A percentile compares a stretch with the other conserved stretches of the same genome.
These are phyloP conservation scores for Propithecus coquereli DNA, from an alignment of 2,113 vertebrate species.

Conservation along the genomic window DNA sequence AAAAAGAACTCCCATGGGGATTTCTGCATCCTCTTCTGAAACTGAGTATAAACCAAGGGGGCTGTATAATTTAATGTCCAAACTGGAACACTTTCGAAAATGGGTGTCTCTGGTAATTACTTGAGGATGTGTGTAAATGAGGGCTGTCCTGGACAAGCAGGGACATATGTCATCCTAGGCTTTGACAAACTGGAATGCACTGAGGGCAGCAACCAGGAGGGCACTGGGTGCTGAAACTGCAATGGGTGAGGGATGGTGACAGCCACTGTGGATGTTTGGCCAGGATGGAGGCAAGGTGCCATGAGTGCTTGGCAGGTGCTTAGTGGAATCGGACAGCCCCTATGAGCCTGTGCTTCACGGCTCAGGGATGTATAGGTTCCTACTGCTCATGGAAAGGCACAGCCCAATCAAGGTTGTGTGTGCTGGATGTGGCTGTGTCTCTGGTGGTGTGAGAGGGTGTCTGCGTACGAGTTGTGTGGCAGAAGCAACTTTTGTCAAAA, in stretches of 20 bases:
- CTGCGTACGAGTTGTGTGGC: neutral
- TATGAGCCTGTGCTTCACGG: too few species aligned
- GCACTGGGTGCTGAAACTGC: neutral
- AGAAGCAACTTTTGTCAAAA: neutral
- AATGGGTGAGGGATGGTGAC: neutral
- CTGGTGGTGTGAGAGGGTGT: neutral
- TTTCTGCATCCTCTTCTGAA: neutral
- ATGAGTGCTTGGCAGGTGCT: neutral
- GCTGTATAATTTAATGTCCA: neutral
- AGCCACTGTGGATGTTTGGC: fast-evolving
- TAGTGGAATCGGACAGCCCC: too few species aligned
- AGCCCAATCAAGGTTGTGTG: neutral
- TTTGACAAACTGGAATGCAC: neutral
- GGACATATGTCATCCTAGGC: neutral
- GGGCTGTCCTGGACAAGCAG: neutral
- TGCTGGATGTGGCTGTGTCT: too few species aligned
- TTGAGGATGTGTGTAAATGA: neutral
- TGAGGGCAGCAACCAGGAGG: neutral
- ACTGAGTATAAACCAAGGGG: neutral
- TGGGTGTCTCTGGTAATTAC: neutral
- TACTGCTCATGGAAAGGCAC: neutral
- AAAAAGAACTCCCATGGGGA: neutral
- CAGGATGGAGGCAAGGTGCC: neutral
- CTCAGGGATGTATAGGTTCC: neutral
- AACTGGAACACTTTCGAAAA: neutral